Base-by-base conservation (phyloP, 30 jellyfish, hydroid and myxozoan species). In the Hydractinia symbiolongicarpus region DNA sequence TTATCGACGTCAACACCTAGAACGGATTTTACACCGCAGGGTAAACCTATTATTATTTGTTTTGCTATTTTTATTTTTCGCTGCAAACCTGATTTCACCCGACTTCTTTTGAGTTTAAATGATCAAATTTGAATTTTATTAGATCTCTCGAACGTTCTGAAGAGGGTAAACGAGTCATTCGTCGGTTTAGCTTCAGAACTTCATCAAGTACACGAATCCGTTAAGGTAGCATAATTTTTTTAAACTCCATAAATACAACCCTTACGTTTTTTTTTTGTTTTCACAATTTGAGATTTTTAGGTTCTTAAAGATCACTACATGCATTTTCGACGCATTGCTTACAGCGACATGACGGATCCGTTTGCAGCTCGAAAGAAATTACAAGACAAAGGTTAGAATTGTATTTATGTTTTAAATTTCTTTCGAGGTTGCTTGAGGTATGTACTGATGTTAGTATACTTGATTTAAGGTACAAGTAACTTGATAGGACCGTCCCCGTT, bases 141-240 rank as follows among this genome's bases (percentile, higher is more conserved):
- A 62, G 88, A 62, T 61, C 67, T 62, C 5, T 51, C 55, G 15
- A 11, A 53, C 70, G 91, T 89, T 49, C 60, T 90, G 15, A 62
- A 81, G 67, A 81, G 85, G 56, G 72, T 90, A 61, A 90, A 83
- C 57, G 97, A 90, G 64, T 78, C 97, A 53, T 90, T 90, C 76
- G 67, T 90, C n/a, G 89, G 86, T 6, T 67, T 90, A 67, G 97
- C 97, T 9, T 81, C 97, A 15, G 95, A 90, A 64, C 84, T 90
- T 30, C 95, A 90, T 19, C 72, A 72, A 57, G 86, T 90, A 51
- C 97, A 90, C 68, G 95, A 90, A 73, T 69, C 82, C 30, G 86
- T 82, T 6, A 88, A 80, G 86, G 97, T 89, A 81, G 11, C 56
- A 9, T 30, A 69, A 14, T 13, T 84, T n/a, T 74, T 15, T 19